These are phyloP conservation scores for Aegypius monachus DNA, from an alignment of 2,113 vertebrate species.

Conservation along the genomic window DNA sequence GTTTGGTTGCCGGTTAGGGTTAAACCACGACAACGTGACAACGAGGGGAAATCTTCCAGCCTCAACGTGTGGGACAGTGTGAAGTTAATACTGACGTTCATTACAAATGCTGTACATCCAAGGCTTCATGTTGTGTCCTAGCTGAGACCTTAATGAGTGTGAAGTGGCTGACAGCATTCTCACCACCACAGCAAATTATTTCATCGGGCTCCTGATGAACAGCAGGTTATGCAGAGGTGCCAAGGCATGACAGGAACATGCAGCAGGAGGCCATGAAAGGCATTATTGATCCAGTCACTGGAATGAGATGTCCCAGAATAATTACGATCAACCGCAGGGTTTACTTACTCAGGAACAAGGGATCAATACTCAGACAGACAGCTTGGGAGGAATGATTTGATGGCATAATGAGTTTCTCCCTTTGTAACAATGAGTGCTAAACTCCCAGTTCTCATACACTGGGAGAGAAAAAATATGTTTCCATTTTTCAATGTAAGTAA, in stretches of 20 bases:
- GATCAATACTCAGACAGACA: not conserved
- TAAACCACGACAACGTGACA: not conserved
- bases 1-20: too few relatives aligned
- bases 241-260: not conserved
- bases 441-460: not conserved
- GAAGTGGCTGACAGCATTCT: constrained; percentile 14
- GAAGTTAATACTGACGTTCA: not conserved
- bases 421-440: not conserved
- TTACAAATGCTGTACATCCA: not conserved
- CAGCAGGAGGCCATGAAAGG: not conserved
- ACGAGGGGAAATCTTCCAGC: not conserved
- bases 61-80: not conserved
- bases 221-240: not conserved
- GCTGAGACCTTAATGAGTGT: constrained; percentile 5
- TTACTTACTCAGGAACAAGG: not conserved
- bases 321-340: not conserved
- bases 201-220: not conserved
- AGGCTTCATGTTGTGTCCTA: not conserved
- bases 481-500: not conserved
- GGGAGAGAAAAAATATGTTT: not conserved
- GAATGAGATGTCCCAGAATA: not conserved
- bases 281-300: not conserved
- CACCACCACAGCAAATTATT: not conserved
- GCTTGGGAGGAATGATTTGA: not conserved
- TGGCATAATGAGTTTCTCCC: not conserved